Conservation (phyloP, 2,113 vertebrate genomes). For the Antechinus stuartii region DNA sequence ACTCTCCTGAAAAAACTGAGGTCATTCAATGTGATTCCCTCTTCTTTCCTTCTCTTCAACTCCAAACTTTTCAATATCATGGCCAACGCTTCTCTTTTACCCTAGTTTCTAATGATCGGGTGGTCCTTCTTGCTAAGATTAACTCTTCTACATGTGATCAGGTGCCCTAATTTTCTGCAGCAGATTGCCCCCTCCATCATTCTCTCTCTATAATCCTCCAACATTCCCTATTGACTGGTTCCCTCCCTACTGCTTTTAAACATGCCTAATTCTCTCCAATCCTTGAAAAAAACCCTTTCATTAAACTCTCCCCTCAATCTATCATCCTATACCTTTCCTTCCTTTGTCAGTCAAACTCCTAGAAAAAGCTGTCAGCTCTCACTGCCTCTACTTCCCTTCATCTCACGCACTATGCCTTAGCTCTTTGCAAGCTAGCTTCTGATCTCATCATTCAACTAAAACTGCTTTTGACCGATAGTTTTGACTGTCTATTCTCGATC, state of each 20-base stretch:
- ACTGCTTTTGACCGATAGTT: background rate
- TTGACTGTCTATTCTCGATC: background rate
- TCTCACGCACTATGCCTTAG: background rate
- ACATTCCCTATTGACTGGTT: background rate
- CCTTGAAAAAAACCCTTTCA: background rate
- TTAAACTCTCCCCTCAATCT: background rate
- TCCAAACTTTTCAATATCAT: background rate
- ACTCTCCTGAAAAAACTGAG: background rate
- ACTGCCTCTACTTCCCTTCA: background rate
- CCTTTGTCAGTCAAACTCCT: background rate
- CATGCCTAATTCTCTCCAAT: background rate
- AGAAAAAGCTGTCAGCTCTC: background rate
- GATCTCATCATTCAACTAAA: background rate
- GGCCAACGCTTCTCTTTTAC: background rate
- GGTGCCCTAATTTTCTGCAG: background rate
- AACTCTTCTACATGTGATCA: background rate
- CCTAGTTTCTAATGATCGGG: background rate
- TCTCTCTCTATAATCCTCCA: background rate
- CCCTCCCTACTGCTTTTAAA: background rate
- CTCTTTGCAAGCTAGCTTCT: background rate
- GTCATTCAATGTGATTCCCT: background rate
- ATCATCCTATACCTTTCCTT: background rate
- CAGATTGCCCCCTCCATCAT: background rate
- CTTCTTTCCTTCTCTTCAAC: background rate
- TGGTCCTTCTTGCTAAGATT: background rate